A percentile compares a stretch with the other conserved stretches of the same genome.
Evolutionary conservation across 2,113 vertebrate genomes (phyloP).

Genomic region (Malurus melanocephalus): DNA sequence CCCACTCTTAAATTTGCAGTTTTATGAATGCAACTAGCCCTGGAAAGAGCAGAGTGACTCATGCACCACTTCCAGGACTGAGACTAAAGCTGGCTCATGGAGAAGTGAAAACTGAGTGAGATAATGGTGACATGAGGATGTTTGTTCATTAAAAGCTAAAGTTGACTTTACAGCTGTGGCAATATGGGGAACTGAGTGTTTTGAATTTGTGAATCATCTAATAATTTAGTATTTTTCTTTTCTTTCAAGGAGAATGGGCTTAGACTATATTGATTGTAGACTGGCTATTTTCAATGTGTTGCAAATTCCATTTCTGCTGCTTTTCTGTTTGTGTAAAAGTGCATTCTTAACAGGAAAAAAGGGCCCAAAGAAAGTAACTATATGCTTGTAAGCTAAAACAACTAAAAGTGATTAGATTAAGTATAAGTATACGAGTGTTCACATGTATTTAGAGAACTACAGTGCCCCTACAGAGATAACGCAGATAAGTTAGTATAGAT

Average conservation of each 20-base stretch:
- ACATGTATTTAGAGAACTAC: not conserved
- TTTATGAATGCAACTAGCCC: not conserved
- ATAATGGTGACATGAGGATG: not conserved
- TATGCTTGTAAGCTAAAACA: not conserved
- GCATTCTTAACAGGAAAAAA: not conserved
- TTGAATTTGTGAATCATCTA: not conserved
- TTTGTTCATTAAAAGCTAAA: not conserved
- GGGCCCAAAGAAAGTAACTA: not conserved
- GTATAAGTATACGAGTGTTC: not conserved
- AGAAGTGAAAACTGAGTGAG: slow-evolving; percentile 17
- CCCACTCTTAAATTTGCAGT: not conserved
- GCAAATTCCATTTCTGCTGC: not conserved
- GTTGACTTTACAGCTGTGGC: not conserved
- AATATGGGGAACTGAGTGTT: not conserved
- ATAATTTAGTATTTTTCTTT: not conserved
- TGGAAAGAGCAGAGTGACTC: not conserved
- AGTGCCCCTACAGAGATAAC: not conserved
- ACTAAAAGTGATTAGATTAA: not conserved
- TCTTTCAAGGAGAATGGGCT: not conserved
- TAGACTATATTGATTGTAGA: not conserved
- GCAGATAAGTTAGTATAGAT: not conserved
- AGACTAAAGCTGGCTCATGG: not conserved
- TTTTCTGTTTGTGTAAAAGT: not conserved
- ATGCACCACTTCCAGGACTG: not conserved
- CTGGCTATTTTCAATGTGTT: not conserved